Evolutionary conservation across 2,888 invertebrate genomes (phyloP).

Genomic region (Brachyopa scutellaris): DNA sequence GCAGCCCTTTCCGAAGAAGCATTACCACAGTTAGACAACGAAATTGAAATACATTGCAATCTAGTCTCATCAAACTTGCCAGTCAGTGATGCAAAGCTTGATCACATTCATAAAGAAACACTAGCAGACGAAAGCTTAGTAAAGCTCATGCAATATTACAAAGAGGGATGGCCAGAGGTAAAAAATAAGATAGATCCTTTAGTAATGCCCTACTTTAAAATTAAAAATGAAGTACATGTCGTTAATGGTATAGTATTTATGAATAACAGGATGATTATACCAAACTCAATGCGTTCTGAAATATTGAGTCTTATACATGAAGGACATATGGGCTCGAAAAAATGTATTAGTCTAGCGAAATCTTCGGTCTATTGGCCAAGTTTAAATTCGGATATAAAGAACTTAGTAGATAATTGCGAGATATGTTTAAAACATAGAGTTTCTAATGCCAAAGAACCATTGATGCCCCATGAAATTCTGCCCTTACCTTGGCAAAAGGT

Average conservation of each 20-base stretch:
- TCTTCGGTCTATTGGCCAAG: constrained; percentile 1
- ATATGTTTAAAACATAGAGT: constrained; percentile 8
- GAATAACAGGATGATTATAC: not conserved
- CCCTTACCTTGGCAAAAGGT: not conserved
- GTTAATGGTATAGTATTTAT: not conserved
- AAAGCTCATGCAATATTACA: not conserved
- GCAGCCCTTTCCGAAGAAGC: not conserved
- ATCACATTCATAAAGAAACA: not conserved
- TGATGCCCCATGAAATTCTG: constrained; percentile 8
- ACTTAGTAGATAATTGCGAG: not conserved
- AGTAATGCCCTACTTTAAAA: constrained; percentile 1
- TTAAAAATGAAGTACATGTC: not conserved
- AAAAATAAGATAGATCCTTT: not conserved
- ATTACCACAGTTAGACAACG: not conserved
- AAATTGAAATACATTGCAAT: not conserved
- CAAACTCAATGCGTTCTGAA: not conserved
- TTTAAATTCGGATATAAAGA: constrained; percentile 7
- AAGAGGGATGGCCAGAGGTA: not conserved
- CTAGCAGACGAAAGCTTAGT: not conserved
- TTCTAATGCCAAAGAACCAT: constrained; percentile 14
- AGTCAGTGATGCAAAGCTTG: not conserved
- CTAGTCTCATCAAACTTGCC: not conserved
- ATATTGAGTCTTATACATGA: not conserved
- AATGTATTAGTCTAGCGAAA: constrained; percentile 12
- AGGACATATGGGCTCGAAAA: constrained; percentile 8